Conservation (phyloP, 2,888 invertebrate species). For the Zaprionus bogoriensis region DNA sequence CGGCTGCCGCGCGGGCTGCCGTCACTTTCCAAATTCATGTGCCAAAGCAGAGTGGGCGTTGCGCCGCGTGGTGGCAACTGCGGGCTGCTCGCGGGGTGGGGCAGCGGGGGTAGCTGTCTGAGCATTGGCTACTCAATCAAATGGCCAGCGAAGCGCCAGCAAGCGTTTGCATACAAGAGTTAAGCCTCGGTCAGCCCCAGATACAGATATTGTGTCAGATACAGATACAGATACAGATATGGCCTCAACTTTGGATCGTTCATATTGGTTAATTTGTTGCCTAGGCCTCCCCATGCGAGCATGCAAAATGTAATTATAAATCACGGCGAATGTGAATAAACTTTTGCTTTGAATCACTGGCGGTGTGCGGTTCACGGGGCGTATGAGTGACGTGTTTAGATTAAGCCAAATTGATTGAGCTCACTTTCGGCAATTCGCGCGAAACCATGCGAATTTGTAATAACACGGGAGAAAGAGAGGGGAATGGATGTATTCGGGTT, state of each 20-base stretch:
- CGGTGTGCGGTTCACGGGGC: conserved; percentile 46
- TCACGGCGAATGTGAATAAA: conserved; percentile 68
- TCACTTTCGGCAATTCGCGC: conserved; percentile 27
- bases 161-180: conserved; percentile 38
- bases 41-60: conserved; percentile 60
- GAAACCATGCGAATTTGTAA: conserved; percentile 21
- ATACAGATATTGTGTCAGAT: conserved; percentile 34
- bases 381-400: conserved; percentile 66
- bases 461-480: not conserved
- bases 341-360: conserved; percentile 54
- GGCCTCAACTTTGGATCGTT: not conserved
- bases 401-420: conserved; percentile 60
- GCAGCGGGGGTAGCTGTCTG: conserved; percentile 17
- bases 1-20: conserved; percentile 16
- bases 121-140: conserved; percentile 50
- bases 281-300: conserved; percentile 17
- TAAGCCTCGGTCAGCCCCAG: conserved; percentile 27
- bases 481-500: conserved; percentile 2
- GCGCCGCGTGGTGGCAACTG: not conserved
- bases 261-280: conserved; percentile 5
- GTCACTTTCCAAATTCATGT: conserved; percentile 72
- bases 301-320: conserved; percentile 56
- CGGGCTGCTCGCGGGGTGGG: no score
- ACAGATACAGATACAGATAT: conserved; percentile 15
- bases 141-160: conserved; percentile 54